These are phyloP conservation scores for Brachyrhaphis roseni DNA, from an alignment of 2,797 vertebrate genomes.

Conservation along the genomic window DNA sequence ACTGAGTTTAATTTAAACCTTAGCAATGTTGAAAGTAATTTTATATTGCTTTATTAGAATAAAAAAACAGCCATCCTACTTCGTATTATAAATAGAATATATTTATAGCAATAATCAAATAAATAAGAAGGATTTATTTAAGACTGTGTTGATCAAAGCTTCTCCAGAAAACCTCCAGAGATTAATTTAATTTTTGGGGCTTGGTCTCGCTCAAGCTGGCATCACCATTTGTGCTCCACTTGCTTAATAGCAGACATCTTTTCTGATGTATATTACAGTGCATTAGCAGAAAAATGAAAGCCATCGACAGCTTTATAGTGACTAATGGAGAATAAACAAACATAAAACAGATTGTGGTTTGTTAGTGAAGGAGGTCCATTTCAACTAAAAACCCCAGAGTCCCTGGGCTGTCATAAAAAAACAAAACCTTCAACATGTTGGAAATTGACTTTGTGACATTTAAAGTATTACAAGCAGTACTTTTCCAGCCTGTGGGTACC, in stretches of 20 bases:
- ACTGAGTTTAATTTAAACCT: not conserved
- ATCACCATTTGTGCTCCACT: not conserved
- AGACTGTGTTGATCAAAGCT: no score
- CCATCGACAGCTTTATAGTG: slow-evolving; percentile 59
- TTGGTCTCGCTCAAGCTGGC: not conserved
- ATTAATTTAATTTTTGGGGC: not conserved
- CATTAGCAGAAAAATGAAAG: slow-evolving; percentile 27
- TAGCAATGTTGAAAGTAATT: not conserved
- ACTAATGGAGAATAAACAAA: slow-evolving; percentile 66
- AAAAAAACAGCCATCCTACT: not conserved
- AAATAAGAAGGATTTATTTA: no score
- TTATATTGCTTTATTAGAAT: not conserved
- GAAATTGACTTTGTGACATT: slow-evolving; percentile 77
- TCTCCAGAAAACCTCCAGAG: not conserved
- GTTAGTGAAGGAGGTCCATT: slow-evolving; percentile 60
- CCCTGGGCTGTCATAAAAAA: slow-evolving; percentile 75
- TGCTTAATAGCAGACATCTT: not conserved
- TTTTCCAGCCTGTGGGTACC: slow-evolving; percentile 83
- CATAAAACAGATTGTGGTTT: slow-evolving; percentile 39
- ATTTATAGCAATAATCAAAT: not conserved
- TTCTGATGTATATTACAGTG: slow-evolving; percentile 21
- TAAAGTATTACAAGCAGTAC: slow-evolving; percentile 77
- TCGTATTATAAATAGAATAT: not conserved
- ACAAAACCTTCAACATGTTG: slow-evolving; percentile 60
- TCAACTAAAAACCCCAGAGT: slow-evolving; percentile 88